Conservation (phyloP, 2,113 vertebrate genomes). For the Melanerpes formicivorus region DNA sequence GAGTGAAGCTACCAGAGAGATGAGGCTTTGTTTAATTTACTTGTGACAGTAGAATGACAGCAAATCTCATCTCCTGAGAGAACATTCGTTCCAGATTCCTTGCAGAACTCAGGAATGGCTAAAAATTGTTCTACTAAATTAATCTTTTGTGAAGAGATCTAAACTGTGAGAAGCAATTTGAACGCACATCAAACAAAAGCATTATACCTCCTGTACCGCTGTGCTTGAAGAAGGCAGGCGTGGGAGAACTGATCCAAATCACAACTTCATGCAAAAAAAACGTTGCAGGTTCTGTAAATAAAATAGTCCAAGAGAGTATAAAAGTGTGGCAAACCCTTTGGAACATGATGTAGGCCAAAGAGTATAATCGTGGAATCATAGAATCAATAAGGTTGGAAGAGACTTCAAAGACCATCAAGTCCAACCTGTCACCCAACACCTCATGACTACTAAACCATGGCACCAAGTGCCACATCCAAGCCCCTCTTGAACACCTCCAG, state of each 20-base stretch:
- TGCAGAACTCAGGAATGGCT: not conserved
- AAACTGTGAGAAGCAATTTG: conserved; percentile 12
- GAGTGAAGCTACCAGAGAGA: not conserved
- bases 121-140: conserved; percentile 6
- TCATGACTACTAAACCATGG: too few relatives aligned
- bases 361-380: not conserved
- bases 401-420: too few relatives aligned
- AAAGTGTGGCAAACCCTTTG: not conserved
- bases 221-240: not conserved
- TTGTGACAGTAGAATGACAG: conserved; percentile 2
- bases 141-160: conserved; percentile 32
- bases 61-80: conserved; percentile 15
- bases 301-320: not conserved
- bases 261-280: not conserved
- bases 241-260: conserved; percentile 11
- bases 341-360: not conserved
- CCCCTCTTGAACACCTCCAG: too few relatives aligned
- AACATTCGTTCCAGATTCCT: conserved; percentile 20
- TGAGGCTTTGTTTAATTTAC: not conserved
- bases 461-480: too few relatives aligned
- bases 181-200: not conserved
- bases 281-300: not conserved
- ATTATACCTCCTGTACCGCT: not conserved
- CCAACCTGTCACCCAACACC: too few relatives aligned
- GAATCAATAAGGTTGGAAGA: too few relatives aligned